Percentiles rank a stretch among this genome's conserved stretches.
These are phyloP conservation scores for Passer montanus DNA, from an alignment of 2,113 vertebrate genomes.

Conservation along the genomic window DNA sequence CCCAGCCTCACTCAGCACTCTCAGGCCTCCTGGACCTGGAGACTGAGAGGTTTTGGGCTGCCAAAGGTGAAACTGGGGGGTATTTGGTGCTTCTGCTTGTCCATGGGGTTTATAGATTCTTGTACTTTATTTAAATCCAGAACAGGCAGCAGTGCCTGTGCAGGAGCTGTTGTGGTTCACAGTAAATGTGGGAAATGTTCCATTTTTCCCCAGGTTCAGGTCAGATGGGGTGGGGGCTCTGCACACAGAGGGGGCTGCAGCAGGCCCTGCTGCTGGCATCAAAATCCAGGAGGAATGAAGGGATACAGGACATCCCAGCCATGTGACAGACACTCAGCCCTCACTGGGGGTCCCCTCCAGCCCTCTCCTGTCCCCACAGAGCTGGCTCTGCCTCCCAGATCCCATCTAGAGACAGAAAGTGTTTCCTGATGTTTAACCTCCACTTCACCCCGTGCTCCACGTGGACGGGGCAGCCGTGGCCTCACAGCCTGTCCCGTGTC, in stretches of 20 bases:
- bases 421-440: conserved; percentile 5
- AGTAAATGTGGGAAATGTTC: neutral
- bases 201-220: neutral
- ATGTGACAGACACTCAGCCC: fast-evolving
- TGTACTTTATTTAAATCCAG: neutral
- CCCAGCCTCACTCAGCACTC: neutral
- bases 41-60: neutral
- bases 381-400: neutral
- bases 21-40: neutral
- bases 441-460: neutral
- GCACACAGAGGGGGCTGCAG: neutral
- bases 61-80: neutral
- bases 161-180: neutral
- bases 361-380: fast-evolving
- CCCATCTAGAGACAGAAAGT: neutral
- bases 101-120: neutral
- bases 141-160: neutral
- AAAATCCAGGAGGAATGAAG: neutral
- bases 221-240: neutral
- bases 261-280: neutral
- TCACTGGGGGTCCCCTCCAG: neutral
- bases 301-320: fast-evolving
- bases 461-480: fast-evolving
- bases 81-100: neutral
- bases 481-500: neutral